Evolutionary conservation across 23 tunicate species (phyloP), one percentile per base, ranked within the genome.

Genomic region (Ascidia mentula): DNA sequence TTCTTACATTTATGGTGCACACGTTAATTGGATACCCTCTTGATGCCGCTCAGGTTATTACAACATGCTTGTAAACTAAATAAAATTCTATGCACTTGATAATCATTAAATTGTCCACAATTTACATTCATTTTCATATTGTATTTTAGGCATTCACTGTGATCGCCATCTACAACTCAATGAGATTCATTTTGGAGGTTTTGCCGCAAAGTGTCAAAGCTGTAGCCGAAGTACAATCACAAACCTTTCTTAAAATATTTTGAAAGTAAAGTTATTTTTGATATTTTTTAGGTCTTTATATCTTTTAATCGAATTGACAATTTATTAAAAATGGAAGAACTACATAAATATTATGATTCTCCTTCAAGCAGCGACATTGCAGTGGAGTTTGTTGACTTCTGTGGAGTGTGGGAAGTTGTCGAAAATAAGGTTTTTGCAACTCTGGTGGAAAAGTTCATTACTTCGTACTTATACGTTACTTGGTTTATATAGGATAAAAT

Each of bases 1-100:
- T 87, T 18, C 60, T 92, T 0, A 87, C 89, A 20, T 92, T 92
- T 69, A 81, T 87, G 40, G 88, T 92, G n/a, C 97, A 92, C 79
- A 92, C 97, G 8, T 69, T 83, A 3, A 33, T 87, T 7, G 87
- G 90, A 7, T 92, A 92, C 46, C 85, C 82, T 18, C 60, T 92
- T 31, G 69, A 89, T 60, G 88, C 97, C 26, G 84, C 90, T 0
- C 38, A 87, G 88, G 97, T 90, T 53, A 6, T 53, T 53, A 9
- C 15, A 42, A 9, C n/a, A n/a, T n/a, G n/a, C n/a, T n/a, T n/a
- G n/a, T n/a, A n/a, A n/a, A n/a, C n/a, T n/a, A n/a, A n/a, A n/a
- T n/a, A n/a, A n/a, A n/a, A n/a, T n/a, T n/a, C n/a, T n/a, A n/a
- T n/a, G n/a, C n/a, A n/a, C 65, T 28, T 53, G 4, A 28, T 3